phyloP scores from a whole-genome alignment of 1,140 invertebrate species.

The Ostrea denselamellosa region DNA sequence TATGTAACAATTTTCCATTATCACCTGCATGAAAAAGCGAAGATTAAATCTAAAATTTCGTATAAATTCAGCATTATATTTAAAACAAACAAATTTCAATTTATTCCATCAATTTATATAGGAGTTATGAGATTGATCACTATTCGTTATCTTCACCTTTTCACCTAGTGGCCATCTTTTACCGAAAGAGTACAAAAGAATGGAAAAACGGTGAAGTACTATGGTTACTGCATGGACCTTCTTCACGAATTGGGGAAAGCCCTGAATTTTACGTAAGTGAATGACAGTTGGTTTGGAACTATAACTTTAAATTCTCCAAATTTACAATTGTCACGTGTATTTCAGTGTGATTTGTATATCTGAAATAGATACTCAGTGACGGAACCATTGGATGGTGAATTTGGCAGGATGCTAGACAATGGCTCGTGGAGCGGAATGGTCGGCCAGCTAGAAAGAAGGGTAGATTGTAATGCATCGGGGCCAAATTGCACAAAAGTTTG shows the following conservation, averaged over 20 bases:
- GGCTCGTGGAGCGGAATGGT: slow-evolving; percentile 55
- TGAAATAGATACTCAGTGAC: slow-evolving; percentile 53
- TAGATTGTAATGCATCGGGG: neutral
- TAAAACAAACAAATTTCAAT: neutral
- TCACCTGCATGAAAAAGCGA: too few species aligned
- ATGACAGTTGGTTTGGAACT: neutral
- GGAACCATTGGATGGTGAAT: slow-evolving; percentile 55
- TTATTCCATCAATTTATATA: neutral
- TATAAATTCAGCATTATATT: too few species aligned
- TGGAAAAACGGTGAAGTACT: slow-evolving; percentile 41
- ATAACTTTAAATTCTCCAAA: too few species aligned
- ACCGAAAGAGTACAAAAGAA: slow-evolving; percentile 46
- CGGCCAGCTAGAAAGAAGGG: slow-evolving; percentile 57
- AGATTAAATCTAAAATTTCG: too few species aligned
- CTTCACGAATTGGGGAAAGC: slow-evolving; percentile 52
- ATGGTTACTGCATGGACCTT: slow-evolving; percentile 61
- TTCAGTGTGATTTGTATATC: too few species aligned
- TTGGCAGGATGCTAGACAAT: slow-evolving; percentile 47
- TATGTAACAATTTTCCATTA: too few species aligned
- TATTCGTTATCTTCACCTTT: slow-evolving; percentile 15
- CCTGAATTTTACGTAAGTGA: slow-evolving; percentile 64
- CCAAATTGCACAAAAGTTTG: too few species aligned
- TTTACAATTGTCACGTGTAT: too few species aligned
- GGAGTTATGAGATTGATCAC: neutral
- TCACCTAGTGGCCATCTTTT: slow-evolving; percentile 58